Conservation (phyloP, 2,888 invertebrate genomes). For the Leucophenga maculata region DNA sequence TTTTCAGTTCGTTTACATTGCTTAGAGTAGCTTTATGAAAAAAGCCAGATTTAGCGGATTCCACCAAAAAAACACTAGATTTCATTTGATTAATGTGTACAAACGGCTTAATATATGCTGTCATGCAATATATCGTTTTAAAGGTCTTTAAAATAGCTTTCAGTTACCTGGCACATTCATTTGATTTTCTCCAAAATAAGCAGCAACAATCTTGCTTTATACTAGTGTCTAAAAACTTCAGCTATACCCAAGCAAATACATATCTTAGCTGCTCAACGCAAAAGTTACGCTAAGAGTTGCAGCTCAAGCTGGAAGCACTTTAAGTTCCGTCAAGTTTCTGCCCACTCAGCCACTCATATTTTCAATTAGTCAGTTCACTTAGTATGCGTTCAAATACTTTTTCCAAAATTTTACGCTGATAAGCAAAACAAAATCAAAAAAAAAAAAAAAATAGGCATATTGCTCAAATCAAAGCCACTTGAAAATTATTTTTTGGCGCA, state of each 20-base stretch:
- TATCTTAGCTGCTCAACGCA: neutral
- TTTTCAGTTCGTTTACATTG: no score
- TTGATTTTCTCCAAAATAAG: no score
- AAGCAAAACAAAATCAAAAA: neutral
- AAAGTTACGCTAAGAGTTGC: neutral
- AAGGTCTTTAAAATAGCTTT: no score
- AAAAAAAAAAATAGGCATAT: neutral
- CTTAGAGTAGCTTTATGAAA: no score
- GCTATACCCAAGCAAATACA: neutral
- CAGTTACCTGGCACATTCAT: no score
- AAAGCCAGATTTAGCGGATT: no score
- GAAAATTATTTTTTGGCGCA: neutral
- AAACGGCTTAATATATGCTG: no score
- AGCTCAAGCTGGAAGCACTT: neutral
- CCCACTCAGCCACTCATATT: neutral
- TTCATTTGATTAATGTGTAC: no score
- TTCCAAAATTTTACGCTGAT: neutral
- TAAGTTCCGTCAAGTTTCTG: neutral
- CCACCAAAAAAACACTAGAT: no score
- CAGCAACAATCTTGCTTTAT: no score
- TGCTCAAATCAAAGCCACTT: conserved; percentile 14
- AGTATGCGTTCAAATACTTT: neutral
- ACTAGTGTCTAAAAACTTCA: neutral
- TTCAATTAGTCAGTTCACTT: conserved; percentile 20
- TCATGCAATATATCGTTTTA: no score